These are phyloP conservation scores for Paralvinella palmiformis DNA, from an alignment of 1,140 invertebrate species.

Conservation along the genomic window DNA sequence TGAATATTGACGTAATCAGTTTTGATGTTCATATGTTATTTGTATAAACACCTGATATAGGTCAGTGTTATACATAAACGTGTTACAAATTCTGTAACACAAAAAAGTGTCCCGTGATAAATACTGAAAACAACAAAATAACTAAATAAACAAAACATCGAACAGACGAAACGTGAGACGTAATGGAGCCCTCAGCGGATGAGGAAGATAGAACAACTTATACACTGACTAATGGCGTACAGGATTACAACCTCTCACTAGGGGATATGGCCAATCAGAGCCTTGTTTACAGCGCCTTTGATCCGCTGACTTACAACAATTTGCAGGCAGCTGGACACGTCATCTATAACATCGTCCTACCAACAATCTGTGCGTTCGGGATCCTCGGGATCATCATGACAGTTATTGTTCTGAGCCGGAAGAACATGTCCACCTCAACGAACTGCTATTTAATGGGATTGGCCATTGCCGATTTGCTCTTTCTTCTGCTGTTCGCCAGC, in stretches of 20 bases:
- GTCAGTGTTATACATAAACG: no score
- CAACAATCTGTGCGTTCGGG: conserved; percentile 63
- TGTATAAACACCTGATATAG: no score
- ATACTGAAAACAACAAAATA: no score
- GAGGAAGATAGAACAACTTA: background rate
- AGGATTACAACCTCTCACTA: background rate
- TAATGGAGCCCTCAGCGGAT: background rate
- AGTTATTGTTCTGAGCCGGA: conserved; percentile 66
- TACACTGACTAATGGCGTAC: background rate
- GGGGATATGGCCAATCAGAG: no score
- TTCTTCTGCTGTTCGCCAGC: conserved; percentile 55
- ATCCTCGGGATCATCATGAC: conserved; percentile 67
- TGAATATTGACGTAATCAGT: no score
- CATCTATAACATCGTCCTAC: conserved; percentile 55
- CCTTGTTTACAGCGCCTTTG: no score
- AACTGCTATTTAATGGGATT: conserved; percentile 68
- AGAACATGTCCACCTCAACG: conserved; percentile 69
- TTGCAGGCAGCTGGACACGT: background rate
- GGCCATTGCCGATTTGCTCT: conserved; percentile 66
- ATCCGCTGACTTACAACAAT: no score
- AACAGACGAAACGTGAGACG: background rate
- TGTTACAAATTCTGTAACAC: no score
- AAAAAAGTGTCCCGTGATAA: no score
- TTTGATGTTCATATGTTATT: no score
- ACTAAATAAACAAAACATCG: background rate